Evolutionary conservation across 2,113 vertebrate species (phyloP), one percentile per base, ranked within the genome.

Genomic region (Rutilus rutilus): DNA sequence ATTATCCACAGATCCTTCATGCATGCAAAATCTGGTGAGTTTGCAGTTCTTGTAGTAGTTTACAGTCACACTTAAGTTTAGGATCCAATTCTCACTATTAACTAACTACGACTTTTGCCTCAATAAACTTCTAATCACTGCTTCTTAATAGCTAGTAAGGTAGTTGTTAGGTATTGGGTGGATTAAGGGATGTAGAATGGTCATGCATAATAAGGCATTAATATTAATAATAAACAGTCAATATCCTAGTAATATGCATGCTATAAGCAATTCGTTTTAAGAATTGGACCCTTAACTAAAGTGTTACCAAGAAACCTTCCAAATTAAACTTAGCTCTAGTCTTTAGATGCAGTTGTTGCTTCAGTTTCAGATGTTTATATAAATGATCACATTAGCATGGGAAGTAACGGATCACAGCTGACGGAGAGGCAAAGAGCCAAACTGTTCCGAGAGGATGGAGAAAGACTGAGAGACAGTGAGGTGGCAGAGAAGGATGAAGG

Each of bases 371-470:
- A 54, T 77, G 75, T 10, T 9, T 54, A 27, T 33, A 21, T 52
- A 77, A 33, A 77, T 54, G 75, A 33, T 54, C 47, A 33, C 75
- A 77, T 77, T 77, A 77, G 75, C 10, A 54, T 77, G 75, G 47
- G 73, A 50, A 76, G 73, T 25, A 52, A 76, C 45, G 45, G 73
- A 76, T 50, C 73, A 52, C 45, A 75, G 73, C n/a, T 50, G 73
- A 76, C 6, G 3, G 45, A 76, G n/a, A 76, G 39, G 23, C 50
- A 36, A 10, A 1, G 45, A 76, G 25, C 45, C 74, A 76, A 76
- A 79, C 57, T 42, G 19, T 60, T 60, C 54, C 42, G 21, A 79
- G 57, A 79, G 75, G 27, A 77, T 52, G 25, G 27, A 62, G n/a
- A 64, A 64, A 30, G 23, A 65, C 78, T 81, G 59, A 78, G 9